Conservation (phyloP, 1,140 invertebrate genomes). For the Holcopasites calliopsidis region DNA sequence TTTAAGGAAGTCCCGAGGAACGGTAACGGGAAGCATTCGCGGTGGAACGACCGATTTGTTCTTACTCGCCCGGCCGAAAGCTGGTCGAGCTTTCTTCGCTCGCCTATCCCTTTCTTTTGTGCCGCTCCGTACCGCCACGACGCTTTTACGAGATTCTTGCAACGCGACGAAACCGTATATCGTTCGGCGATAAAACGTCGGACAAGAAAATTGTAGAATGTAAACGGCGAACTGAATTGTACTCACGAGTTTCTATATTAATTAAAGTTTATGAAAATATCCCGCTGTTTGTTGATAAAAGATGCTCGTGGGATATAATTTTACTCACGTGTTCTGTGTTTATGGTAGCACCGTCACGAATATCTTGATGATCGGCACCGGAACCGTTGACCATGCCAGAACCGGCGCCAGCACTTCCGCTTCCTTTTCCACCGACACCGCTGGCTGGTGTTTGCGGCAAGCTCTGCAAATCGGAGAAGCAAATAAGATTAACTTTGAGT, state of each 20-base stretch:
- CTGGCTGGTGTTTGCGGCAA: slow-evolving; percentile 80
- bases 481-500: neutral
- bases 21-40: slow-evolving; percentile 49
- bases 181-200: neutral
- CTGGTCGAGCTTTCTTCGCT: neutral
- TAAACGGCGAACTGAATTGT: neutral
- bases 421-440: slow-evolving; percentile 72
- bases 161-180: neutral
- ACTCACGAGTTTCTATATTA: too few species aligned
- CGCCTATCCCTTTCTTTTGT: neutral
- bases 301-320: neutral
- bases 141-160: neutral
- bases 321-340: slow-evolving; percentile 76
- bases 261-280: too few species aligned
- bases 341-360: slow-evolving; percentile 72
- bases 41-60: slow-evolving; percentile 50
- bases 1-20: slow-evolving; percentile 51
- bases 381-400: slow-evolving; percentile 74
- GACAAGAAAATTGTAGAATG: neutral
- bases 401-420: slow-evolving; percentile 65
- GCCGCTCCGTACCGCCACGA: too few species aligned
- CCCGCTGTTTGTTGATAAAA: neutral
- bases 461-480: slow-evolving; percentile 76
- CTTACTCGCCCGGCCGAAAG: slow-evolving; percentile 1
- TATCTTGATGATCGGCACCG: slow-evolving; percentile 72